Evolutionary conservation across 2,888 invertebrate species (phyloP).

Genomic region (Drosophila prostipennis): DNA sequence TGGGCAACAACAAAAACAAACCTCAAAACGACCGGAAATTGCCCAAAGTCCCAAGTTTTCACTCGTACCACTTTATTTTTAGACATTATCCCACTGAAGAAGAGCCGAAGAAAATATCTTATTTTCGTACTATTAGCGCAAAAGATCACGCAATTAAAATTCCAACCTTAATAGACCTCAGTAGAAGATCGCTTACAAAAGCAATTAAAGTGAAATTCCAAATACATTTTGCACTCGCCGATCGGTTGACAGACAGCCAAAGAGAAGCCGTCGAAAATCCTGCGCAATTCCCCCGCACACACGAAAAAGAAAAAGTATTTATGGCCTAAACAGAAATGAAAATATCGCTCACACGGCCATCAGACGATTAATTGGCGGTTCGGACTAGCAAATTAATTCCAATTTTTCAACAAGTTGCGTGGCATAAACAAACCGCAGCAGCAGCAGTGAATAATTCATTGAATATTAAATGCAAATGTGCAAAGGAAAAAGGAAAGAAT

Average conservation of each 20-base stretch:
- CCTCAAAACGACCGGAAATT: slow-evolving; percentile 30
- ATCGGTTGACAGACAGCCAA: slow-evolving; percentile 64
- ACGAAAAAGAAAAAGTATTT: slow-evolving; percentile 33
- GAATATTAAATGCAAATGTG: slow-evolving; percentile 44
- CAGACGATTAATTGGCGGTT: slow-evolving; percentile 42
- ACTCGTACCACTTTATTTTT: slow-evolving; percentile 14
- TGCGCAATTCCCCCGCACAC: slow-evolving; percentile 40
- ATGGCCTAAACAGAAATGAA: slow-evolving; percentile 52
- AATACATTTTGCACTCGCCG: slow-evolving; percentile 21
- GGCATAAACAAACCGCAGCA: slow-evolving; percentile 26
- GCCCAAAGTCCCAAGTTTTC: slow-evolving; percentile 24
- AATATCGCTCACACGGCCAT: slow-evolving; percentile 30
- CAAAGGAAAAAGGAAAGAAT: slow-evolving; percentile 10
- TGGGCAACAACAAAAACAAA: background rate
- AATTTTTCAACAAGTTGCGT: slow-evolving; percentile 32
- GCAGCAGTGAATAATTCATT: slow-evolving; percentile 27
- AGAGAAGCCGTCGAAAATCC: slow-evolving; percentile 8
- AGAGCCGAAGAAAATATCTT: slow-evolving; percentile 23
- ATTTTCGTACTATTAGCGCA: slow-evolving; percentile 30
- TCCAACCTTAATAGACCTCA: slow-evolving; percentile 40
- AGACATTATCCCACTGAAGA: slow-evolving; percentile 28
- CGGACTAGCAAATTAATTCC: slow-evolving; percentile 39
- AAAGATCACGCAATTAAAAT: slow-evolving; percentile 43
- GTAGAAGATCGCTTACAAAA: slow-evolving; percentile 50
- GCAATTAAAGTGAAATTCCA: slow-evolving; percentile 61